A percentile compares a stretch with the other conserved stretches of the same genome.
Evolutionary conservation across 2,797 vertebrate genomes (phyloP).

Genomic region (Hafferia zeledoni): DNA sequence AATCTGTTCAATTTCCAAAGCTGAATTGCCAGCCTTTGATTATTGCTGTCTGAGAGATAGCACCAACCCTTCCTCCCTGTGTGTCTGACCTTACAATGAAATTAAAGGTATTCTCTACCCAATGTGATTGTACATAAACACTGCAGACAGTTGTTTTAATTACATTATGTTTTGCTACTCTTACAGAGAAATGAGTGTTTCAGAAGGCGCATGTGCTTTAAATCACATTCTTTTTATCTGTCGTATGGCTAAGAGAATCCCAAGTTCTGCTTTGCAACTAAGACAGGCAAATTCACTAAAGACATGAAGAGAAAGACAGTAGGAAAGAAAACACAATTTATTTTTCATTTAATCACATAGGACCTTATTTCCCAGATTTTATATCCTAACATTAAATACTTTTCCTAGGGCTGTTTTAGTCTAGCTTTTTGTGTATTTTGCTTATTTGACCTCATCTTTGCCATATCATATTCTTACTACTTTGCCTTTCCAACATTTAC

Average conservation of each 20-base stretch:
- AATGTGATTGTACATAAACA: neutral
- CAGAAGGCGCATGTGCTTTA: neutral
- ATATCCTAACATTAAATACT: neutral
- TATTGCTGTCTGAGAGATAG: neutral
- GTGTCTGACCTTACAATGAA: neutral
- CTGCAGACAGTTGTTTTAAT: neutral
- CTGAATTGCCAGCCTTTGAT: slow-evolving; percentile 16
- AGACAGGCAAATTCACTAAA: neutral
- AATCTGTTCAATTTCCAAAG: neutral
- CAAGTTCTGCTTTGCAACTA: neutral
- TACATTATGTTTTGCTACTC: neutral
- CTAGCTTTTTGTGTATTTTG: neutral
- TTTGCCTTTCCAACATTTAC: neutral
- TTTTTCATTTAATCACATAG: neutral
- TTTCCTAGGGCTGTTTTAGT: neutral
- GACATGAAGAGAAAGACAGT: neutral
- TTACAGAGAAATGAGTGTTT: neutral
- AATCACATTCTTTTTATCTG: neutral
- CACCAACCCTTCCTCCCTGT: neutral
- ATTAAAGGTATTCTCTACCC: neutral
- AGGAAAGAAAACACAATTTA: neutral
- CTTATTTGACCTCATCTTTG: neutral
- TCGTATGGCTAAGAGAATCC: neutral
- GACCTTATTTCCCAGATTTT: neutral
- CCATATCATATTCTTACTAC: neutral